Base-by-base conservation (phyloP, 2,113 vertebrate genomes). In the Sterna hirundo region DNA sequence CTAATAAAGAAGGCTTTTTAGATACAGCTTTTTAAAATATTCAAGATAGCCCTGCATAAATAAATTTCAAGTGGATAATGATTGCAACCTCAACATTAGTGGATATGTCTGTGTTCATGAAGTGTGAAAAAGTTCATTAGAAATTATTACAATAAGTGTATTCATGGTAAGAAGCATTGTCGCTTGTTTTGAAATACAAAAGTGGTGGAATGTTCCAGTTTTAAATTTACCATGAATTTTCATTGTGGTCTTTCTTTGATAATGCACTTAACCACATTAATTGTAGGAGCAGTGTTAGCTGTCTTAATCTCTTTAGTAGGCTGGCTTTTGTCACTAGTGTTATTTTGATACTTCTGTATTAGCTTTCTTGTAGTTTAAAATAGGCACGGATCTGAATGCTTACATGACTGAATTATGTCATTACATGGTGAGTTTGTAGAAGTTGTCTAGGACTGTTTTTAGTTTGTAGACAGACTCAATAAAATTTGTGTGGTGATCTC, bases 331-430 rank as follows among this genome's bases (percentile, higher is more conserved):
- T 71, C 42, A 66, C 55, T 32, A 47, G 13, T 83, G 42, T 83
- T 91, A 62, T 69, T 96, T 77, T 86, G 86, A 90, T 92, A 81
- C 38, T 68, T 90, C 14, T 86, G 22, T 75, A 7, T 92, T 88
- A 19, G 27, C 52, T 96, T 55, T 75, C 38, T 81, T 74, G 32
- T 69, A 61, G 32, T 92, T 88, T 89, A 83, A 83, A 90, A 38
- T 44, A 84, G 80, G 27, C n/a, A 36, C 21, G 36, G 40, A 17
- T 79, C n/a, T 34, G 40, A 74, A 52, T 1, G 3, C 42, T 86
- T 77, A 46, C 5, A 3, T 46, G 60, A 23, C 46, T 83, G 72
- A 90, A 54, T 83, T 70, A 13, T 47, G 32, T 17, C 10, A 13
- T 72, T 69, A 40, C 88, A 42, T 26, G 72, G n/a, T 36, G 75